Evolutionary conservation across 1,140 invertebrate species (phyloP).

Genomic region (Drosophila asahinai): DNA sequence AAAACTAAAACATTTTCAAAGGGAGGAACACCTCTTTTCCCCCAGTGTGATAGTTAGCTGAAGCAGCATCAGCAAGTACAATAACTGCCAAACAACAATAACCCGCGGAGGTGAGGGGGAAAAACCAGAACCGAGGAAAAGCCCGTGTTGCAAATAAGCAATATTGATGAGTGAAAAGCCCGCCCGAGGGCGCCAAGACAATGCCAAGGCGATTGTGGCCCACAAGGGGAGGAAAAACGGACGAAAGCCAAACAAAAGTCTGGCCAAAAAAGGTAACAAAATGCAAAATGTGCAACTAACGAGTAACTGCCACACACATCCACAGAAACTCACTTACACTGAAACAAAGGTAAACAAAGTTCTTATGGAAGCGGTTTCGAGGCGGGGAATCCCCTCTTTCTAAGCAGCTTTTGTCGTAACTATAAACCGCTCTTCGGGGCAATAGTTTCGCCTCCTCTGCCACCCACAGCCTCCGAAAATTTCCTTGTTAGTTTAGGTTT

Average conservation of each 20-base stretch:
- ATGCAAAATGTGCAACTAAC: slow-evolving; percentile 71
- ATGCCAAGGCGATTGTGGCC: slow-evolving; percentile 28
- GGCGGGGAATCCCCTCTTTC: neutral
- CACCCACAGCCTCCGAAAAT: slow-evolving; percentile 15
- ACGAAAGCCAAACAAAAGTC: slow-evolving; percentile 46
- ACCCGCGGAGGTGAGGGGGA: neutral
- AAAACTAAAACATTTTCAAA: neutral
- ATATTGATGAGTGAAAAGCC: slow-evolving; percentile 73
- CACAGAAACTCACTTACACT: slow-evolving; percentile 6
- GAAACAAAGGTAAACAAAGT: slow-evolving; percentile 48
- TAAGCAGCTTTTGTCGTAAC: slow-evolving; percentile 49
- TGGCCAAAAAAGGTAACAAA: slow-evolving; percentile 51
- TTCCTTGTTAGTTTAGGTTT: slow-evolving; percentile 35
- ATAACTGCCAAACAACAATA: slow-evolving; percentile 63
- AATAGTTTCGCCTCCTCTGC: slow-evolving; percentile 11
- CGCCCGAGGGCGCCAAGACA: slow-evolving; percentile 56
- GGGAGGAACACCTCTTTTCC: neutral
- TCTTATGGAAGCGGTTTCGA: slow-evolving; percentile 2
- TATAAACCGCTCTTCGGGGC: slow-evolving; percentile 30
- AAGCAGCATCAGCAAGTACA: slow-evolving; percentile 27
- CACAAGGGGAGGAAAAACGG: neutral
- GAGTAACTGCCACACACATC: slow-evolving; percentile 40
- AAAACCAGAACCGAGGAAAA: slow-evolving; percentile 24
- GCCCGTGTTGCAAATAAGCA: slow-evolving; percentile 71
- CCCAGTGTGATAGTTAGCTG: slow-evolving; percentile 9